phyloP scores from a whole-genome alignment of 2,888 invertebrate species.

The Oxytorus armatus region DNA sequence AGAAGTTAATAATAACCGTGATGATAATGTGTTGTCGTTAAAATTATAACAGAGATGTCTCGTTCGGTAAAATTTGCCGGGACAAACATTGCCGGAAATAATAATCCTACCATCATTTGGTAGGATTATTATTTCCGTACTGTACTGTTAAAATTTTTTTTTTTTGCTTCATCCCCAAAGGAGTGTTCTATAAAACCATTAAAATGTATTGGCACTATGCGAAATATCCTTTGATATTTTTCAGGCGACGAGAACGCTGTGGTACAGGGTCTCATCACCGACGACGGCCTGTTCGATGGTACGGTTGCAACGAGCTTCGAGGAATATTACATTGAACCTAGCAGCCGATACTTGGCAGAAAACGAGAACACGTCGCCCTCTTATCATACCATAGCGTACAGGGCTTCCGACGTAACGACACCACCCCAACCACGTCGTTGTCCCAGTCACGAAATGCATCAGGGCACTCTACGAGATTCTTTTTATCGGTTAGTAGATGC shows the following conservation, averaged over 20 bases:
- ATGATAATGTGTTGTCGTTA: no score
- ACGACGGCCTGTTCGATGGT: slow-evolving; percentile 95
- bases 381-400: slow-evolving; percentile 94
- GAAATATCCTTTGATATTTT: not conserved
- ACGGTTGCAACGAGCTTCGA: slow-evolving; percentile 91
- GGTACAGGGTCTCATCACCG: slow-evolving; percentile 94
- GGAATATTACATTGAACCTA: slow-evolving; percentile 94
- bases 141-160: no score
- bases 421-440: slow-evolving; percentile 84
- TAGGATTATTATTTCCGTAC: no score
- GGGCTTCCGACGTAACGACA: slow-evolving; percentile 89
- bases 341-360: slow-evolving; percentile 87
- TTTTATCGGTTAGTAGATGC: slow-evolving; percentile 72
- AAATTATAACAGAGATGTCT: no score
- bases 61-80: no score
- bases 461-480: slow-evolving; percentile 75
- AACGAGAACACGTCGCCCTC: slow-evolving; percentile 85
- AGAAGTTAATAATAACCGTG: no score
- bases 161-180: not conserved
- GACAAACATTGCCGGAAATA: no score
- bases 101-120: no score
- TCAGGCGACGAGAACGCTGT: slow-evolving; percentile 92
- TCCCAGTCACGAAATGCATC: slow-evolving; percentile 88
- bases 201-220: not conserved
- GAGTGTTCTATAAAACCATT: not conserved